Percentiles rank a stretch among this genome's conserved stretches.
phyloP scores from a whole-genome alignment of 1,140 invertebrate species.

The Euwallacea fornicatus region DNA sequence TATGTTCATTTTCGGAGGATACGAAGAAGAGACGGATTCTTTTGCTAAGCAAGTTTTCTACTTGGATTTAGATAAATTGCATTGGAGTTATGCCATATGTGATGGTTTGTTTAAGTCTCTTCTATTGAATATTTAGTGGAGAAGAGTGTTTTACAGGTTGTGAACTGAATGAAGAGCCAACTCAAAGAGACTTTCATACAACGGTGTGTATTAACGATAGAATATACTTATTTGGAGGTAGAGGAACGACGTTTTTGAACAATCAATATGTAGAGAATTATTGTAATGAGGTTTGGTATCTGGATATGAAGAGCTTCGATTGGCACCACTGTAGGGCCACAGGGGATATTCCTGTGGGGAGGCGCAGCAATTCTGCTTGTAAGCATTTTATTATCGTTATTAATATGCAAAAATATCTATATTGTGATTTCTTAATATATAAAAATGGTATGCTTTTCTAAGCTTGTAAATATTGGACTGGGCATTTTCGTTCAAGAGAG shows the following conservation, averaged over 20 bases:
- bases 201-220: constrained; percentile 70
- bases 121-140: not conserved
- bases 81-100: constrained; percentile 66
- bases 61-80: constrained; percentile 72
- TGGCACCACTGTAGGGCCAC: constrained; percentile 67
- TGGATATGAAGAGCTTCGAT: constrained; percentile 68
- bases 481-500: no score
- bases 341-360: constrained; percentile 66
- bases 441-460: no score
- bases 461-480: no score
- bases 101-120: constrained; percentile 10
- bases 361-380: constrained; percentile 89
- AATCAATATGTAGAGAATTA: constrained; percentile 70
- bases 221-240: constrained; percentile 88
- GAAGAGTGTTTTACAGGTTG: not conserved
- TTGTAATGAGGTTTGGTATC: constrained; percentile 73
- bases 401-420: not conserved
- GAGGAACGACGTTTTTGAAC: constrained; percentile 61
- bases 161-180: constrained; percentile 55
- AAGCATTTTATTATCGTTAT: constrained; percentile 50
- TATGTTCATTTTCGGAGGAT: constrained; percentile 93
- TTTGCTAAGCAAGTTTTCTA: constrained; percentile 80
- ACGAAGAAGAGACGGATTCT: constrained; percentile 73
- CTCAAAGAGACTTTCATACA: constrained; percentile 85
- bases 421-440: not conserved